Conservation (phyloP, 92 coral and sea anemone genomes). For the Epizoanthus fatuus region DNA sequence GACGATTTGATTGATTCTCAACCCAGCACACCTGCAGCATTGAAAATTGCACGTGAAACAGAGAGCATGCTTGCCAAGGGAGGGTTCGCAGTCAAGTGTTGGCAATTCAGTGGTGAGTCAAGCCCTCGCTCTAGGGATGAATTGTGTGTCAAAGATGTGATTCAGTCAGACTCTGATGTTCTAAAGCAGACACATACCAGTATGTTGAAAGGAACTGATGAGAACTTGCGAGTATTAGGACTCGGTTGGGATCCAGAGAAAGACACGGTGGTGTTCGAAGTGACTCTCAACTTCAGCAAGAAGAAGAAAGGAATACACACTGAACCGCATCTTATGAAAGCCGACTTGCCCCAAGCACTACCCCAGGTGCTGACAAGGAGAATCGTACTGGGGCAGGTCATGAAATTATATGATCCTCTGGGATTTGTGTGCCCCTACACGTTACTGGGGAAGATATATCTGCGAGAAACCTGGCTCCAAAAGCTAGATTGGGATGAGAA, state of each 20-base stretch:
- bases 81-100: constrained; percentile 63
- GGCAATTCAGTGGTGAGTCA: constrained; percentile 70
- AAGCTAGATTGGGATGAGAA: constrained; percentile 74
- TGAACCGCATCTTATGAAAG: no score
- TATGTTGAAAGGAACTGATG: constrained; percentile 72
- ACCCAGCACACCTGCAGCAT: constrained; percentile 46
- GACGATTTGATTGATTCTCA: constrained; percentile 73
- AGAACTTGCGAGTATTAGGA: not conserved
- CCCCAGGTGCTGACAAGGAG: no score
- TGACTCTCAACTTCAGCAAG: no score
- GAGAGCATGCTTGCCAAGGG: constrained; percentile 64
- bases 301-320: no score
- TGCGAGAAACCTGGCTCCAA: constrained; percentile 73
- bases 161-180: no score
- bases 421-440: constrained; percentile 76
- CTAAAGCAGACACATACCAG: no score
- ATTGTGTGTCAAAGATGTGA: not conserved
- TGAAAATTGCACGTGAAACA: constrained; percentile 54
- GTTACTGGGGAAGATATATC: constrained; percentile 62
- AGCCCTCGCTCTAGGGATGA: constrained; percentile 37
- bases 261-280: constrained; percentile 34
- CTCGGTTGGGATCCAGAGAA: constrained; percentile 67
- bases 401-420: constrained; percentile 15
- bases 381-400: constrained; percentile 17
- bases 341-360: no score